These are phyloP conservation scores for Pionites leucogaster DNA, from an alignment of 2,113 vertebrate species.

Conservation along the genomic window DNA sequence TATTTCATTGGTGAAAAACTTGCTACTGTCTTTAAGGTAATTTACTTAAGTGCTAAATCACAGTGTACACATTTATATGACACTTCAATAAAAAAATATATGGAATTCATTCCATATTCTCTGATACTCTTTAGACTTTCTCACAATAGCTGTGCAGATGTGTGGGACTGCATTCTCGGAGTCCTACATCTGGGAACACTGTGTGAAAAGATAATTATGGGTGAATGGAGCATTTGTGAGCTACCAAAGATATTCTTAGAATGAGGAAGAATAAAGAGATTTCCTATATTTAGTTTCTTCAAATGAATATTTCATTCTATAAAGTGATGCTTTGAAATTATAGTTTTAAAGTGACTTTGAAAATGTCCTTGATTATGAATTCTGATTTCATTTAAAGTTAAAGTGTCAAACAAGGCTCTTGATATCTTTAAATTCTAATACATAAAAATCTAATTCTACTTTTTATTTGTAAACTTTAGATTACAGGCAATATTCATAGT, in stretches of 20 bases:
- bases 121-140: background rate
- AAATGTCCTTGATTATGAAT: background rate
- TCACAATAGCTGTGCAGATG: background rate
- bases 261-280: background rate
- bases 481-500: background rate
- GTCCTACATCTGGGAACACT: slow-evolving; percentile 10
- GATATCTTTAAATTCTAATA: background rate
- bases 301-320: background rate
- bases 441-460: background rate
- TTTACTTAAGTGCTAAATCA: background rate
- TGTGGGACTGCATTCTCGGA: slow-evolving; percentile 10
- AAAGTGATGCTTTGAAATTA: background rate
- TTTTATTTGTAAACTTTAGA: background rate
- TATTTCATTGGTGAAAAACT: background rate
- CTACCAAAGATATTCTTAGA: slow-evolving; percentile 11
- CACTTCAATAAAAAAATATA: background rate
- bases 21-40: background rate
- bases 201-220: slow-evolving; percentile 30
- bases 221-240: slow-evolving; percentile 15
- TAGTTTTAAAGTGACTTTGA: slow-evolving; percentile 9
- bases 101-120: background rate
- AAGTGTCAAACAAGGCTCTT: background rate
- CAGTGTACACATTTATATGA: background rate
- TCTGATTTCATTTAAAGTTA: background rate
- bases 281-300: slow-evolving; percentile 31